Percentiles rank a stretch among this genome's conserved stretches.
These are phyloP conservation scores for Acanthochromis polyacanthus DNA, from an alignment of 2,113 vertebrate genomes.

Conservation along the genomic window DNA sequence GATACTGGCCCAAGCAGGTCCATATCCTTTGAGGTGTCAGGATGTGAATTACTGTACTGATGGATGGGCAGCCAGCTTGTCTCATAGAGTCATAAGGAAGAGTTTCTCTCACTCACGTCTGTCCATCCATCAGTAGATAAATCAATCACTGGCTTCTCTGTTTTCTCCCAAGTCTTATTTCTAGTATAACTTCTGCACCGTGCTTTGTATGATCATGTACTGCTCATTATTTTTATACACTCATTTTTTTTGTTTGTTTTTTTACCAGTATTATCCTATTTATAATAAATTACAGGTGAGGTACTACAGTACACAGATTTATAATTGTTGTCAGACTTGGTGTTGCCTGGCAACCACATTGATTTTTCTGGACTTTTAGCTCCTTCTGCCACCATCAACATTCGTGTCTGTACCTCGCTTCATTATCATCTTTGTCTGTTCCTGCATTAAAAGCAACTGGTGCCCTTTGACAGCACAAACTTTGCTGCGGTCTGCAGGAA, in stretches of 20 bases:
- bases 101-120: no score
- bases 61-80: no score
- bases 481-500: background rate
- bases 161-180: background rate
- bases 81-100: no score
- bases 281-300: background rate
- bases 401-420: background rate
- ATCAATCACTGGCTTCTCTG: background rate
- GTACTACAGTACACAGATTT: slow-evolving; percentile 16
- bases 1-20: background rate
- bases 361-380: background rate
- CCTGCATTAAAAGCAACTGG: background rate
- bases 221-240: background rate
- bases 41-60: background rate
- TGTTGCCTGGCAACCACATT: slow-evolving; percentile 58
- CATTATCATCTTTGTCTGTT: background rate
- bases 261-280: background rate
- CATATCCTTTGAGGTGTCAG: background rate
- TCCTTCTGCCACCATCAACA: background rate
- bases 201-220: no score
- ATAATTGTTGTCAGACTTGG: background rate
- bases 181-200: no score
- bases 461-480: background rate
- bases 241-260: background rate
- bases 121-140: background rate